phyloP scores from a whole-genome alignment of 2,888 invertebrate species.

The Falcaria lacertinaria region DNA sequence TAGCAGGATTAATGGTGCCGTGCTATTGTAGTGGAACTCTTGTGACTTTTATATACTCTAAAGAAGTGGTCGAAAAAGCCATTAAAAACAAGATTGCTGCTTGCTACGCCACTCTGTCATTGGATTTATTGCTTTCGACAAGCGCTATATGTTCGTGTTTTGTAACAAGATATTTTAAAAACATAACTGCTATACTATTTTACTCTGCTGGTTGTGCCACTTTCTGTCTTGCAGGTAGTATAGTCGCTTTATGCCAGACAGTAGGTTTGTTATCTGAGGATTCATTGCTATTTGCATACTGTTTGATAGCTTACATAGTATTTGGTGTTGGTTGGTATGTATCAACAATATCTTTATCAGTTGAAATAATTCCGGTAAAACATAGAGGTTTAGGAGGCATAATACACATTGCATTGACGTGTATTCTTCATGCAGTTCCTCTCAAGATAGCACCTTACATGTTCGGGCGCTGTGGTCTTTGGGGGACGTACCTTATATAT shows the following conservation, averaged over 20 bases:
- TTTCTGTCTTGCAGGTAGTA: not conserved
- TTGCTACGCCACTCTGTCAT: not conserved
- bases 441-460: conserved; percentile 17
- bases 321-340: too few species aligned
- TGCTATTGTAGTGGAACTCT: conserved; percentile 14
- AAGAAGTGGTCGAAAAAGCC: conserved; percentile 7
- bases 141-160: not conserved
- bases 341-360: not conserved
- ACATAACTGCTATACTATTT: not conserved
- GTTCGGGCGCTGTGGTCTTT: conserved; percentile 10
- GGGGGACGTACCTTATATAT: conserved; percentile 16
- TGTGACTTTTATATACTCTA: conserved; percentile 13
- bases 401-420: conserved; percentile 9
- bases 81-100: not conserved
- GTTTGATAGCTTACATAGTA: not conserved
- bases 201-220: not conserved
- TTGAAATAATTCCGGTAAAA: conserved; percentile 9
- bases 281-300: conserved; percentile 11
- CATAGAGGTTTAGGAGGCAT: conserved; percentile 17
- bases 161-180: not conserved
- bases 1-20: conserved; percentile 7
- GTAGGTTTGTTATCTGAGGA: conserved; percentile 1
- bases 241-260: not conserved
- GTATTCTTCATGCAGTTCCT: conserved; percentile 12
- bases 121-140: not conserved